These are phyloP conservation scores for Drosophila anomelani DNA, from an alignment of 2,888 invertebrate species.

Conservation along the genomic window DNA sequence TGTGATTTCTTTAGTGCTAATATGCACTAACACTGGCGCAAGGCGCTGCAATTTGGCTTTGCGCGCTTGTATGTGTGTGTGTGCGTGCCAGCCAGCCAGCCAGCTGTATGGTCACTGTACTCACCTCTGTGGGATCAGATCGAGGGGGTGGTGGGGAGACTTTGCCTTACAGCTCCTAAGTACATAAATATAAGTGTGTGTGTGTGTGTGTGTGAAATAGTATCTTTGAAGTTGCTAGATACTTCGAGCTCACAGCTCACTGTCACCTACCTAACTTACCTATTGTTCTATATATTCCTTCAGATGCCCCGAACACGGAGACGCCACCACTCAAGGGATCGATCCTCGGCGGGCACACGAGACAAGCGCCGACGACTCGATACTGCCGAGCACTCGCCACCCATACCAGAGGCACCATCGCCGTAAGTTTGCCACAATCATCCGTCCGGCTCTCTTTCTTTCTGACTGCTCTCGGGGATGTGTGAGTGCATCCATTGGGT, in stretches of 20 bases:
- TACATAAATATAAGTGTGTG: slow-evolving; percentile 11
- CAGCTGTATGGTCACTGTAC: slow-evolving; percentile 53
- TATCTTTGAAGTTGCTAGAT: background rate
- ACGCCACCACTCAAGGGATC: slow-evolving; percentile 90
- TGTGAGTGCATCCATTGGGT: slow-evolving; percentile 5
- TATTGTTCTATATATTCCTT: slow-evolving; percentile 24
- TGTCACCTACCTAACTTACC: background rate
- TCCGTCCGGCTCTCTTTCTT: slow-evolving; percentile 8
- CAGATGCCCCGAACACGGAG: slow-evolving; percentile 94
- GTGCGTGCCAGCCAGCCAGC: slow-evolving; percentile 17
- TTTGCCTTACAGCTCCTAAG: slow-evolving; percentile 11
- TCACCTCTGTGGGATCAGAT: slow-evolving; percentile 57
- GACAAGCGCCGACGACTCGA: slow-evolving; percentile 90
- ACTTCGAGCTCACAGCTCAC: background rate
- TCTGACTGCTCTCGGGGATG: slow-evolving; percentile 19
- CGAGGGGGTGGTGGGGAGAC: slow-evolving; percentile 20
- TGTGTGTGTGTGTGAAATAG: background rate
- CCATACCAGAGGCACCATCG: slow-evolving; percentile 79
- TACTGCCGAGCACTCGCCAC: slow-evolving; percentile 85
- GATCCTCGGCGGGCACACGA: slow-evolving; percentile 84
- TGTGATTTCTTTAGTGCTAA: slow-evolving; percentile 3
- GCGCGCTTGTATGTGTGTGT: slow-evolving; percentile 5
- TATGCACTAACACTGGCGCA: slow-evolving; percentile 34
- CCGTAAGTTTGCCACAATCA: slow-evolving; percentile 78
- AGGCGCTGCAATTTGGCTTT: slow-evolving; percentile 53